Base-by-base conservation (phyloP, 2,888 invertebrate genomes). In the Melitaea athalia region DNA sequence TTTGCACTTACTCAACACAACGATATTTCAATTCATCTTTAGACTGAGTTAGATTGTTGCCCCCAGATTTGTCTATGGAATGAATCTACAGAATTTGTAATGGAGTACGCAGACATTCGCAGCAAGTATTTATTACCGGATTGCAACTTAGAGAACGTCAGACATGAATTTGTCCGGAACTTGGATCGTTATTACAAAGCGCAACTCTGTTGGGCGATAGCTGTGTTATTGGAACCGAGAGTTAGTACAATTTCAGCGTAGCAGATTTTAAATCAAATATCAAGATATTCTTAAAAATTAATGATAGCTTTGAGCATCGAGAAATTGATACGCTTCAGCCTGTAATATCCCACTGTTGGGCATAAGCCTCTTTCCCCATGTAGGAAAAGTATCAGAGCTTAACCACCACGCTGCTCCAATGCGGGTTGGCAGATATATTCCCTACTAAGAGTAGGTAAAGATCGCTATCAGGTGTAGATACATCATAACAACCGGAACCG, bases 161-260 rank as follows among this genome's bases (percentile, higher is more conserved):
- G 74, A 0, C 31, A 82, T 12, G 77, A 77, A 38, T 73, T 79
- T 24, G 78, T 89, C 3, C 71, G 76, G 5, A 72, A 83, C 33
- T 64, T 91, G 49, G 82, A 79, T 64, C 38, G 69, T 0, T 91
- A 88, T 72, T 91, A 87, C 74, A 79, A 78, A 42, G 88, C 90
- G 2, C 91, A 91, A 77, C 80, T 91, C n/a, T 89, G 89, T 72
- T 91, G 91, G 91, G 91, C 91, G 0, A 74, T 91, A 12, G 89
- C 88, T 0, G 64, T 86, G 60, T 75, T 91, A 6, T 61, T 90
- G 68, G 91, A 91, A 66, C 90, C 91, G 0, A 82, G 84, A 81
- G 91, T 91, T 11, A 55, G 55, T 62, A 0, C 45, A 61, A 17
- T 24, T 24, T 11, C 1, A 52, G 24, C 10, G 24, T 12, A 17